phyloP scores from a whole-genome alignment of 30 jellyfish, hydroid and myxozoan genomes.

The Morbakka virulenta region DNA sequence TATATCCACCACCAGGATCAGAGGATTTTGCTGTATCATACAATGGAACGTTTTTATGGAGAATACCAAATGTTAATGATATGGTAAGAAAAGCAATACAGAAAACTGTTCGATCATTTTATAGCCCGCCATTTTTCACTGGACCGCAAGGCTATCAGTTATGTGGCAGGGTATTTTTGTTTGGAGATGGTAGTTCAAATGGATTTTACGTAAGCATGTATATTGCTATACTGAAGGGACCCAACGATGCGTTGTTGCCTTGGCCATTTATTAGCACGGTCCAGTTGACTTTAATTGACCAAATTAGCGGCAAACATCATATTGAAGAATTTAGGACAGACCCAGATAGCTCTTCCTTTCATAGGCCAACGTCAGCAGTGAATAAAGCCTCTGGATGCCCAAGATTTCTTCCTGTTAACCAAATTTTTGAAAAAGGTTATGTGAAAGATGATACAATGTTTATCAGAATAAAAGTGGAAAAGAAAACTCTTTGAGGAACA shows the following conservation, averaged over 20 bases:
- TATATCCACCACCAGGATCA: neutral
- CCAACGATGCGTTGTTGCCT: neutral
- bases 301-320: neutral
- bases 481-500: neutral
- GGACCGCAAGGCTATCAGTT: neutral
- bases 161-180: neutral
- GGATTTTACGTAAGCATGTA: neutral
- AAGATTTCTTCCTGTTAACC: neutral
- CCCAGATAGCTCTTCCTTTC: neutral
- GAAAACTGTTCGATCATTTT: neutral
- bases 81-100: neutral
- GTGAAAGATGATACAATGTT: neutral
- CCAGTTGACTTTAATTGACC: neutral
- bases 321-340: neutral
- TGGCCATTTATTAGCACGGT: neutral
- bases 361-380: neutral
- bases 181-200: neutral
- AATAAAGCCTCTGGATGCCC: neutral
- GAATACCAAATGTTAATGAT: neutral
- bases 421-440: neutral
- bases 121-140: neutral
- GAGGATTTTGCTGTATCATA: neutral
- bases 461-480: neutral
- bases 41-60: neutral
- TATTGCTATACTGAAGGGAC: neutral